Percentiles rank a stretch among this genome's conserved stretches.
phyloP scores from a whole-genome alignment of 2,888 invertebrate species.

The Nezara viridula region DNA sequence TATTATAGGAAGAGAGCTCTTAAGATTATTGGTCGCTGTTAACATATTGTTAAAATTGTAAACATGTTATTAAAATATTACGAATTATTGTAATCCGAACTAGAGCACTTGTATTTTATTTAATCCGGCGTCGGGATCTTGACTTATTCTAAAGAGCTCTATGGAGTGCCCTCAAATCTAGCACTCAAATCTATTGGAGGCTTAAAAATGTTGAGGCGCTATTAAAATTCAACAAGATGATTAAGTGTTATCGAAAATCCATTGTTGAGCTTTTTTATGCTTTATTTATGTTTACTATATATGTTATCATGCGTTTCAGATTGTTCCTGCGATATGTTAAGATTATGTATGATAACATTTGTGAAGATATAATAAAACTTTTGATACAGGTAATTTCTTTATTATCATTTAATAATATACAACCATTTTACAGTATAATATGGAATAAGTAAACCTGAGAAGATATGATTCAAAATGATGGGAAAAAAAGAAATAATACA shows the following conservation, averaged over 20 bases:
- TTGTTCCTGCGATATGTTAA: background rate
- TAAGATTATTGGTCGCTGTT: no score
- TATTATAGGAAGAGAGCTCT: background rate
- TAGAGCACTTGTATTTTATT: background rate
- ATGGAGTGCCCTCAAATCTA: background rate
- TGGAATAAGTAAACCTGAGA: no score
- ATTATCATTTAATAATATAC: no score
- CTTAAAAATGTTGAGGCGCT: background rate
- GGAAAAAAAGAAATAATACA: no score
- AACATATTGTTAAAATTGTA: no score
- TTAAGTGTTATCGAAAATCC: background rate
- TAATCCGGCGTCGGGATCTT: background rate
- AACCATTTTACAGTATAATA: no score
- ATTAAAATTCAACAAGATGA: background rate
- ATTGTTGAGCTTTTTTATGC: background rate
- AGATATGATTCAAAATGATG: no score
- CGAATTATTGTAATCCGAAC: background rate
- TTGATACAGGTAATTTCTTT: no score
- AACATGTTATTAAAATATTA: background rate
- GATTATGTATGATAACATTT: background rate
- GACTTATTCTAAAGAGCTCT: background rate
- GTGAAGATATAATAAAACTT: no score
- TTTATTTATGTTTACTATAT: background rate
- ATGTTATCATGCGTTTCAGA: background rate
- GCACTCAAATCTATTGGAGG: slow-evolving; percentile 6